Evolutionary conservation across 1,140 invertebrate genomes (phyloP), one percentile per base, ranked within the genome.

Genomic region (Drosophila repletoides): DNA sequence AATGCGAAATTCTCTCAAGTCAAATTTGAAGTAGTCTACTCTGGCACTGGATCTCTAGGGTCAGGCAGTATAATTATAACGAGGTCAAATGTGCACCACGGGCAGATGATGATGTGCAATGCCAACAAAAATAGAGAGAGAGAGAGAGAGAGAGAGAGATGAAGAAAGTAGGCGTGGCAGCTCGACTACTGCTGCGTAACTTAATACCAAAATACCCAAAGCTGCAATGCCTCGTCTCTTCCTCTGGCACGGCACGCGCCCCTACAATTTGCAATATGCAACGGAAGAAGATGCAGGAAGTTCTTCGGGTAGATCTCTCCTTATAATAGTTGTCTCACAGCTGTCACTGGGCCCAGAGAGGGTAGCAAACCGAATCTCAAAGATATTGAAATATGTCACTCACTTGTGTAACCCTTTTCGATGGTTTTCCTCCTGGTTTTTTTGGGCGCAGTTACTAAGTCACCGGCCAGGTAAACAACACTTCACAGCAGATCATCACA

Each of bases 21-120:
- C 65, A 68, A 53, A 28, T 40, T n/a, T 68, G 5, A 68, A 68
- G 65, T 68, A 68, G 65, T 55, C 58, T 60, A 26, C 28, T 31
- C 51, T n/a, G n/a, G n/a, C n/a, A n/a, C n/a, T n/a, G n/a, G n/a
- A n/a, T n/a, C n/a, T 19, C 14, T 36, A 9, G 74, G 71, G 65
- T 74, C 71, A 69, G 68, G 60, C 61, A 72, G 56, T 72, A 83
- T 86, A 86, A 84, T 84, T 84, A 84, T 67, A 63, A 73, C 79
- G 76, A 84, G 79, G 79, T 84, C 79, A 84, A 73, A 53, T 58
- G 36, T 46, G 28, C 29, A 56, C 7, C 22, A 26, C 22, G 46
- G 46, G 58, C 58, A 49, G 36, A 45, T 34, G 38, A 33, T 33
- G 41, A 21, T 36, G 48, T 21, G 38, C 38, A 29, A 7, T 34